Conservation (phyloP, 2,113 vertebrate species). For the Chaetodon trifascialis region DNA sequence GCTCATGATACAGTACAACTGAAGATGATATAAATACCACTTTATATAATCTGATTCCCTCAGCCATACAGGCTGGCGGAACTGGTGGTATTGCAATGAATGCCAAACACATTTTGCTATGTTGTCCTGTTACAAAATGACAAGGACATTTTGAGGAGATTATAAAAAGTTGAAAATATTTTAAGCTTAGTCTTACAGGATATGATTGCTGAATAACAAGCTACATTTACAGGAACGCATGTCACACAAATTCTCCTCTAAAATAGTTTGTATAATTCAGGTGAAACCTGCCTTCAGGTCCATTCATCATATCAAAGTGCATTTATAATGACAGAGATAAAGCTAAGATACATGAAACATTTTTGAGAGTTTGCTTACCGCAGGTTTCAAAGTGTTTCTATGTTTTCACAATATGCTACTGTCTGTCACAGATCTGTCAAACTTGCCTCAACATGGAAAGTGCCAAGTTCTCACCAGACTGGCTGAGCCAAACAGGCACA, state of each 20-base stretch:
- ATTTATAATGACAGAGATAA: slow-evolving; percentile 18
- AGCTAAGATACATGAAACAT: slow-evolving; percentile 33
- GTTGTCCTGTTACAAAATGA: slow-evolving; percentile 8
- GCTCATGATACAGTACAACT: slow-evolving; percentile 40
- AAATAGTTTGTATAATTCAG: slow-evolving; percentile 26
- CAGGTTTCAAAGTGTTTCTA: slow-evolving; percentile 7
- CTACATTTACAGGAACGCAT: slow-evolving; percentile 36
- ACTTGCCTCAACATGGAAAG: slow-evolving; percentile 13
- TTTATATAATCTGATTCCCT: neutral
- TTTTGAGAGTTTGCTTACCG: slow-evolving; percentile 12
- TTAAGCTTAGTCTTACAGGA: neutral
- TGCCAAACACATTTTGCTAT: slow-evolving; percentile 5
- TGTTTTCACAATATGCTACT: slow-evolving; percentile 7
- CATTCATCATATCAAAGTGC: slow-evolving; percentile 6
- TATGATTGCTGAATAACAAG: slow-evolving; percentile 20
- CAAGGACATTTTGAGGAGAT: neutral
- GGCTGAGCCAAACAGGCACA: slow-evolving; percentile 40
- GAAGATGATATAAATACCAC: slow-evolving; percentile 35
- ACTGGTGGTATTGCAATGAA: neutral
- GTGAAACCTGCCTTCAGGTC: slow-evolving; percentile 1
- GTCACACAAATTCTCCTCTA: slow-evolving; percentile 1
- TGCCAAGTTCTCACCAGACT: neutral
- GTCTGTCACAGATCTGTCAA: slow-evolving; percentile 19
- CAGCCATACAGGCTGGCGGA: neutral
- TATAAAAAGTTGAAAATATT: slow-evolving; percentile 8